Base-by-base conservation (phyloP, 2,888 invertebrate species). In the Lymantria monacha region DNA sequence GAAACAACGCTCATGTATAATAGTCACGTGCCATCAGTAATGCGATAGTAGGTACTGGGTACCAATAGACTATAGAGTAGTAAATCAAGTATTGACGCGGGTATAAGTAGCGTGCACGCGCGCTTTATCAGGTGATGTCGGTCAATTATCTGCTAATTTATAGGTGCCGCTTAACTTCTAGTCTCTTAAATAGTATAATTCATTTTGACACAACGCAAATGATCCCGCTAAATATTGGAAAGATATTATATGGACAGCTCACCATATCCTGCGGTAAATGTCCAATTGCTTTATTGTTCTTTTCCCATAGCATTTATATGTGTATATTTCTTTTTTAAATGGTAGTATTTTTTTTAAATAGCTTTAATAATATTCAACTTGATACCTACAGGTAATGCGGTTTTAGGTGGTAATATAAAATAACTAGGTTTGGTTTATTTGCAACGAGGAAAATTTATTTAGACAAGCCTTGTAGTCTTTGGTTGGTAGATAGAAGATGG, bases 81-180 rank as follows among this genome's bases (percentile, higher is more conserved):
- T 81, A 79, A 79, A 79, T 80, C 77, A 75, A 65, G 67, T 53
- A 66, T 60, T 51, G 63, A 53, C 57, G 50, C 55, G 51, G 51
- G 48, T 44, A 49, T 63, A 49, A 57, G 76, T 76, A 77, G 76
- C 81, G 77, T 74, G 81, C 81, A 81, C 79, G 72, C 76, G 76
- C 78, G 75, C 72, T 72, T 70, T 72, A 81, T 79, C 85, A 86
- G 85, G 81, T 85, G 85, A 85, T 83, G 76, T 72, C 74, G 74
- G 74, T 72, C 79, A 81, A 86, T 87, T 85, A 88, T 84, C 84
- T 81, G 81, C 79, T 85, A 87, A 88, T 87, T 87, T 87, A 87
- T 85, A 85, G 79, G 78, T 77, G 67, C 79, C 72, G 74, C 74
- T 82, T 81, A 79, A 84, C 86, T 88, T 82, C 84, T 87, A 86